These are phyloP conservation scores for Siniperca chuatsi DNA, from an alignment of 2,113 vertebrate genomes.

Conservation along the genomic window DNA sequence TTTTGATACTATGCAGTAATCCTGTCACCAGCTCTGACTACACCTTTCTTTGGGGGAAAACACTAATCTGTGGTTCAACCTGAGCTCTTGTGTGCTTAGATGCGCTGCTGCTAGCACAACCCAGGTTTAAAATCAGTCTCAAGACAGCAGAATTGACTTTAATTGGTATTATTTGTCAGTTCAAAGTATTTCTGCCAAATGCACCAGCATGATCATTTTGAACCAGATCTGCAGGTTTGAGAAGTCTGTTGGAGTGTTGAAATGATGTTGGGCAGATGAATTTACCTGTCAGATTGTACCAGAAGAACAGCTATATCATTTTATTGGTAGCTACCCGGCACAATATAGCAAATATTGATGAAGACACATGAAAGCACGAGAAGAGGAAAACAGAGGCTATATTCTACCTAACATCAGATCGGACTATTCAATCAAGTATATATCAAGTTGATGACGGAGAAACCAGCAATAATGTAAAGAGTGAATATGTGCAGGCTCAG, in stretches of 20 bases:
- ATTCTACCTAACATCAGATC: conserved; percentile 51
- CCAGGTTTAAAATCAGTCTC: neutral
- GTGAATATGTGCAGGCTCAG: conserved; percentile 44
- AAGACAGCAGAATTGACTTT: conserved; percentile 8
- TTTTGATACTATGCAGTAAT: conserved; percentile 5
- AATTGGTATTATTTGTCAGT: neutral
- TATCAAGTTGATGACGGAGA: conserved; percentile 37
- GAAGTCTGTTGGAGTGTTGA: neutral
- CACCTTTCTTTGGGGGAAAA: conserved; percentile 6
- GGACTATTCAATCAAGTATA: conserved; percentile 37
- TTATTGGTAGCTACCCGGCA: conserved; percentile 15
- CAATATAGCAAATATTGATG: conserved; percentile 18
- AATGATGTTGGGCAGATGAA: neutral
- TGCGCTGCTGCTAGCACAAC: neutral
- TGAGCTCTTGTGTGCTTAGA: conserved; percentile 5
- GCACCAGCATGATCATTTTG: neutral
- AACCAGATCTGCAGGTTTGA: conserved; percentile 19
- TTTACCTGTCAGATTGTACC: conserved; percentile 23
- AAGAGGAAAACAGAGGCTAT: conserved; percentile 44
- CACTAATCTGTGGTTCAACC: conserved; percentile 8
- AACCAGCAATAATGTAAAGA: conserved; percentile 44
- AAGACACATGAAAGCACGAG: conserved; percentile 11
- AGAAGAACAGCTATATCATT: neutral
- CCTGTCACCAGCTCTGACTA: neutral
- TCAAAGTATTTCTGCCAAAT: neutral